phyloP scores from a whole-genome alignment of 2,888 invertebrate species.

The Callyntrura guangdongensis region DNA sequence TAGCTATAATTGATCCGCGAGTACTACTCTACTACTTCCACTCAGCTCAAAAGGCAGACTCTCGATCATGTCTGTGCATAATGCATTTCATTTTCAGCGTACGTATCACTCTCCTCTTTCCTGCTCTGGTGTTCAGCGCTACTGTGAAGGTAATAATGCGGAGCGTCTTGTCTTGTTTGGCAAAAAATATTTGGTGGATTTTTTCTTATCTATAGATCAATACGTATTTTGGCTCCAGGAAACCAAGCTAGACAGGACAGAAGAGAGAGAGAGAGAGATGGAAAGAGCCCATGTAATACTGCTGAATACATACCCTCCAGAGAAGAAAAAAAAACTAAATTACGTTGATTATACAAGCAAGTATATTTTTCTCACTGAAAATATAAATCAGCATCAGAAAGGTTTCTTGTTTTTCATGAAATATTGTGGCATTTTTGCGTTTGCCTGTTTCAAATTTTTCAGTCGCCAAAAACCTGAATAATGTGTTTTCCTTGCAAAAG shows the following conservation, averaged over 20 bases:
- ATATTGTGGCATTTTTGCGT: conserved; percentile 17
- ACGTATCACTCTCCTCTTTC: not conserved
- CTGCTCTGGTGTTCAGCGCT: not conserved
- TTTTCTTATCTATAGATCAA: not conserved
- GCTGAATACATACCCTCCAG: not conserved
- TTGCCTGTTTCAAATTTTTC: conserved; percentile 12
- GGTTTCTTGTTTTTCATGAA: conserved; percentile 18
- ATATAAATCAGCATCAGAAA: conserved; percentile 3
- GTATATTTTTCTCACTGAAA: not conserved
- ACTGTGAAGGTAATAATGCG: not conserved
- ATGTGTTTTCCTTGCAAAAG: not conserved
- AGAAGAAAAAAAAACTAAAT: not conserved
- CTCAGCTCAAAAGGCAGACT: not conserved
- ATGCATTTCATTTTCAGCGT: not conserved
- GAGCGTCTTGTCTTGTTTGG: too few species aligned
- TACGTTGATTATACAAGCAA: conserved; percentile 22
- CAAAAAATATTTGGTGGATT: not conserved
- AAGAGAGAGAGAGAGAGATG: too few species aligned
- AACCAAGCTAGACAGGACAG: not conserved
- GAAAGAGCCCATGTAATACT: not conserved
- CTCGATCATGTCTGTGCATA: conserved; percentile 51
- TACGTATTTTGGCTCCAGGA: not conserved
- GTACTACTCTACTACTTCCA: not conserved
- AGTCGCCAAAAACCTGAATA: conserved; percentile 24
- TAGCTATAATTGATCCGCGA: conserved; percentile 46